phyloP scores from a whole-genome alignment of 2,797 vertebrate species.

The Garrulus glandarius region DNA sequence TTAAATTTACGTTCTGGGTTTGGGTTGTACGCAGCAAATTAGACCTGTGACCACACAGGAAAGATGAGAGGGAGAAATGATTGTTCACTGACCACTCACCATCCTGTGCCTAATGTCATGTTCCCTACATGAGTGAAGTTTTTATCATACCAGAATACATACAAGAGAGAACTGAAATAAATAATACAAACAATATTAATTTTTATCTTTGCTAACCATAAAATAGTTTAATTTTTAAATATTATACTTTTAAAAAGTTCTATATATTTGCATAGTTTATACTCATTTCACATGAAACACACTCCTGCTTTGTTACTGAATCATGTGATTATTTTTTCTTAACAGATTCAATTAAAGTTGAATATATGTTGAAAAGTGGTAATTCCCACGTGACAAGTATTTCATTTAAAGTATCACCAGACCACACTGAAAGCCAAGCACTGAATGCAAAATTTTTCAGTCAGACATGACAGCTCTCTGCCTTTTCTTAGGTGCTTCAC shows the following conservation, averaged over 20 bases:
- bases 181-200: not conserved
- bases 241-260: not conserved
- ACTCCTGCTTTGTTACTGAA: not conserved
- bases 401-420: not conserved
- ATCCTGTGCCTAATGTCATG: not conserved
- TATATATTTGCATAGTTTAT: not conserved
- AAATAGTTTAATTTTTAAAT: not conserved
- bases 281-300: not conserved
- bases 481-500: not conserved
- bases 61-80: not conserved
- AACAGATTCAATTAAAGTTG: not conserved
- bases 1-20: not conserved
- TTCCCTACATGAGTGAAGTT: not conserved
- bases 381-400: rapidly evolving
- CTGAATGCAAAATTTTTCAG: not conserved
- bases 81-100: not conserved
- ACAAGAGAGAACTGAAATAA: not conserved
- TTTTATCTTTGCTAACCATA: not conserved
- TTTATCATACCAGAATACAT: not conserved
- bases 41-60: not conserved
- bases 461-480: not conserved
- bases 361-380: not conserved
- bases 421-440: not conserved
- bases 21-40: not conserved
- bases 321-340: not conserved